Base-by-base conservation (phyloP, 2,888 invertebrate species). In the Euclidia mi region DNA sequence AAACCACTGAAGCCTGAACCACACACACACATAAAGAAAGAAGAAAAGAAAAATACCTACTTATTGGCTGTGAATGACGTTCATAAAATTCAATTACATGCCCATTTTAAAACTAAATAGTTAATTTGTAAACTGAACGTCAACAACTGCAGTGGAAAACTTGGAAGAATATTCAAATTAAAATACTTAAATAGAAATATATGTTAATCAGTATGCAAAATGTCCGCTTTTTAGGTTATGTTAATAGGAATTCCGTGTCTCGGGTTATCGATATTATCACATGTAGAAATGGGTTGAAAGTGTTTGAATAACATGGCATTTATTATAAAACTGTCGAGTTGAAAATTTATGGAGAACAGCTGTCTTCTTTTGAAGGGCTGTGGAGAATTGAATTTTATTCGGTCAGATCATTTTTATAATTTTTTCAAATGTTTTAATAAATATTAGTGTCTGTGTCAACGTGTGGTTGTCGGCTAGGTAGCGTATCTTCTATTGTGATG, bases 201-300 rank as follows among this genome's bases (percentile, higher is more conserved):
- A 40, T 41, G 31, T 41, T 20, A 50, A 56, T 14, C 14, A 20
- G 12, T 45, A 50, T 37, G 12, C 46, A 42, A 50, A 43, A 44
- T 31, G 46, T 40, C 40, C 56, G 17, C 34, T 34, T 28, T 31
- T 55, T 29, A 2, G 40, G 12, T 44, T 49, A 56, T 45, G 44
- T 10, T 49, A 56, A 49, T 56, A 18, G 3, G 32, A n/a, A 32
- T 40, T 3, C 38, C 14, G 40, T 35, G 17, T 12, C 9, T 28
- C 11, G 2, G 7, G 10, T 18, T 20, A 49, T 40, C n/a, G 17
- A 18, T 44, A 14, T 43, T 44, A 48, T 32, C 17, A 17, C 32
- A 35, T 10, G 15, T 17, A n/a, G 15, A 47, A 14, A 42, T 37
- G 34, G 25, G 29, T 32, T 20, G 12, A 31, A 46, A 38, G 15